Base-by-base conservation (phyloP, 37 sponge, comb jelly and placozoan species). In the Ephydatia muelleri region DNA sequence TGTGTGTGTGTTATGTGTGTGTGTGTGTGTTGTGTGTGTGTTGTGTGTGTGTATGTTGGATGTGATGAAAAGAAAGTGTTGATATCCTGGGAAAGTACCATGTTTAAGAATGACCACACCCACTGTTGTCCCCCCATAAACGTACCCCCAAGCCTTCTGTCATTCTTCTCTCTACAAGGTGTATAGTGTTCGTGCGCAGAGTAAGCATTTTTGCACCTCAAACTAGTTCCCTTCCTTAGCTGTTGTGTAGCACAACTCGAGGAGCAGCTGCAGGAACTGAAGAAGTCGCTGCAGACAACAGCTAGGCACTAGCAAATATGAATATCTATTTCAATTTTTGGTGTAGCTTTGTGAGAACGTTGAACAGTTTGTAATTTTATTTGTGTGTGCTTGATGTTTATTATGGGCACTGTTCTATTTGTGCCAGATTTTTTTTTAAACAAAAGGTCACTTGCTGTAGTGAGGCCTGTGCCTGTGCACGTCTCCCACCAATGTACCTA, bases 241-340 rank as follows among this genome's bases (percentile, higher is more conserved):
- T 35, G 9, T 14, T 72, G 34, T 14, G 14, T 26, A 87, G 88
- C 82, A 38, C 69, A 87, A 81, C 76, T 87, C 49, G 82, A 87
- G 5, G 81, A 81, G 67, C 70, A 87, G 66, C 57, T 87, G 32
- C 11, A 23, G 8, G 31, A 1, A 16, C 12, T 86, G 73, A 78
- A 79, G 43, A 23, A 72, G 48, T 8, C 25, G 67, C 34, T 75
- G 6, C 19, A 37, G 35, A 37, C 36, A 13, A 27, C 26, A 27
- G 34, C 31, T 38, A 37, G 37, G 26, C 38, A 38, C 37, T 38
- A 33, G 35, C 5, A 8, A 73, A 73, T 33, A 73, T n/a, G n/a
- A n/a, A n/a, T n/a, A n/a, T n/a, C n/a, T n/a, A n/a, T n/a, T n/a
- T n/a, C n/a, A n/a, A n/a, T n/a, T n/a, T n/a, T n/a, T n/a, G n/a